Conservation (phyloP, 2,888 invertebrate species). For the Cephalotes varians region DNA sequence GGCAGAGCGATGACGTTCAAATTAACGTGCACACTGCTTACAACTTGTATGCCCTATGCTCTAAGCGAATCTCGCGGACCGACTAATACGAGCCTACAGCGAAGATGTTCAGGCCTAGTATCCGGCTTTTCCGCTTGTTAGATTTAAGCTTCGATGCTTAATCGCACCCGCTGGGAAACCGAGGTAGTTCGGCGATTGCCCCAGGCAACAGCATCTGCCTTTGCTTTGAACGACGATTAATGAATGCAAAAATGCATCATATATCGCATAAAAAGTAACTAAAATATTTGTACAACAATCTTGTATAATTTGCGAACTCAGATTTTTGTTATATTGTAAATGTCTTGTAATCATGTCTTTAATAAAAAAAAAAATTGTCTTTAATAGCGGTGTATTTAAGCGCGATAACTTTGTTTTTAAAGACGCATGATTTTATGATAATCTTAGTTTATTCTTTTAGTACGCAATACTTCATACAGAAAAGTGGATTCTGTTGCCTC, state of each 20-base stretch:
- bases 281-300: neutral
- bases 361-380: neutral
- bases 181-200: constrained; percentile 37
- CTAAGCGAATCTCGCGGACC: constrained; percentile 27
- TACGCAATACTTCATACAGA: neutral
- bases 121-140: constrained; percentile 71
- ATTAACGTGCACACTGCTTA: constrained; percentile 40
- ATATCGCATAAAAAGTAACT: neutral
- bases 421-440: neutral
- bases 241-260: neutral
- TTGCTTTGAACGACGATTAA: neutral
- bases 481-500: constrained; percentile 26
- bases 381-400: too few relatives aligned
- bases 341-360: neutral
- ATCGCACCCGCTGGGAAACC: constrained; percentile 52
- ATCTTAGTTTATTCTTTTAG: neutral
- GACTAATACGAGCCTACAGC: constrained; percentile 36
- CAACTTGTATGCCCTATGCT: constrained; percentile 46
- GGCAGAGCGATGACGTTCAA: constrained; percentile 13
- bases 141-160: constrained; percentile 73
- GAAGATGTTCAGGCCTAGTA: constrained; percentile 44
- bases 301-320: neutral
- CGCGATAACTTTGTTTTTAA: too few relatives aligned
- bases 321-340: neutral
- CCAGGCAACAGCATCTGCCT: constrained; percentile 38